A percentile compares a stretch with the other conserved stretches of the same genome.
Evolutionary conservation across 1,140 invertebrate genomes (phyloP).

Genomic region (Oryctes rhinoceros): DNA sequence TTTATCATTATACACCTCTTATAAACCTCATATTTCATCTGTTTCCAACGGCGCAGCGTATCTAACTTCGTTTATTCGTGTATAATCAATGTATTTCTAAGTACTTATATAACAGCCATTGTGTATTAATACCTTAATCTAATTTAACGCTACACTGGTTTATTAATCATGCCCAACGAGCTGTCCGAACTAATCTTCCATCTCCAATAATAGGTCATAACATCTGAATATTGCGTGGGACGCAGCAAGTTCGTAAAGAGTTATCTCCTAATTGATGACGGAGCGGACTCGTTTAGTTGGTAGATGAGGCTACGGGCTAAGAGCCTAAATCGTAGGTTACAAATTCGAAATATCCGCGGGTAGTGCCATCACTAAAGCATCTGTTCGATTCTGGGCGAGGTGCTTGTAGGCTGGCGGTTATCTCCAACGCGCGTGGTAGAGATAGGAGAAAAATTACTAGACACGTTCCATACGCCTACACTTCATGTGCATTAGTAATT

Average conservation of each 20-base stretch:
- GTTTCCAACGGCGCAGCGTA: no score
- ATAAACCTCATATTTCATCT: no score
- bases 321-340: not conserved
- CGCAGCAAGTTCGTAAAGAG: not conserved
- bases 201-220: slow-evolving; percentile 8
- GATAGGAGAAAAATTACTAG: not conserved
- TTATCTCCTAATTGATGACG: slow-evolving; percentile 9
- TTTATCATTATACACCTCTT: no score
- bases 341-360: not conserved
- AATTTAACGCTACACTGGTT: not conserved
- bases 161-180: not conserved
- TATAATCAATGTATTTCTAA: no score
- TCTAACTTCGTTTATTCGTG: no score
- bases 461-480: slow-evolving; percentile 29
- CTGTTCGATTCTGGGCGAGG: not conserved
- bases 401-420: not conserved
- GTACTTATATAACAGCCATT: no score
- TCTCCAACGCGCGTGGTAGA: not conserved
- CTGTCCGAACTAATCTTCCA: slow-evolving; percentile 7
- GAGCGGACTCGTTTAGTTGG: not conserved
- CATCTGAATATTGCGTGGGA: not conserved
- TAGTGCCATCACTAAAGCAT: not conserved
- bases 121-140: not conserved
- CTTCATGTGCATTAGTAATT: slow-evolving; percentile 1
- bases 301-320: not conserved